Evolutionary conservation across 2,888 invertebrate genomes (phyloP).

Genomic region (Hydroisotoma schaefferi): DNA sequence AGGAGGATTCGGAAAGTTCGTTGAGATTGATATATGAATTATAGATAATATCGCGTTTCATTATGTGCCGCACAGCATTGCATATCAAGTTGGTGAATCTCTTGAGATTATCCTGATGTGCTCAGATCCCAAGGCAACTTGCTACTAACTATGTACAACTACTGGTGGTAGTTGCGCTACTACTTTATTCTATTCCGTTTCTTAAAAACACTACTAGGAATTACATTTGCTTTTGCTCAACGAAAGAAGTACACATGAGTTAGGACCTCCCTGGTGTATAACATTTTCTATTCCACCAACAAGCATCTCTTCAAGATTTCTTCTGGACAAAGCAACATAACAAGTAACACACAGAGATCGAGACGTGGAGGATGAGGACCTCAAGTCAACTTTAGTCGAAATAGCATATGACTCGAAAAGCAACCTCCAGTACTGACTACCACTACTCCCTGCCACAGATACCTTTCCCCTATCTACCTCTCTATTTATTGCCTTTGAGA

Average conservation of each 20-base stretch:
- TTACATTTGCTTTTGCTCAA: conserved; percentile 35
- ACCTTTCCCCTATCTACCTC: conserved; percentile 21
- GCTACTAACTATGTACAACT: too few relatives aligned
- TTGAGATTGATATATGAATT: conserved; percentile 48
- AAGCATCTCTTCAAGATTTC: background rate
- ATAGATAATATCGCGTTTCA: conserved; percentile 48
- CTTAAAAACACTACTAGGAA: conserved; percentile 37
- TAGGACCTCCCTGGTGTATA: conserved; percentile 32
- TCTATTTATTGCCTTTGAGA: conserved; percentile 40
- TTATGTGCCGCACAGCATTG: conserved; percentile 42
- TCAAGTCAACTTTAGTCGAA: conserved; percentile 29
- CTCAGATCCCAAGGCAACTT: conserved; percentile 29
- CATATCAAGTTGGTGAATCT: conserved; percentile 44
- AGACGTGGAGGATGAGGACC: background rate
- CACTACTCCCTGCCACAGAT: background rate
- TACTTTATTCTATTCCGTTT: conserved; percentile 39
- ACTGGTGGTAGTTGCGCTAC: too few relatives aligned
- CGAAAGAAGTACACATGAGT: conserved; percentile 16
- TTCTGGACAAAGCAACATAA: background rate
- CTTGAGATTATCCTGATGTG: conserved; percentile 40
- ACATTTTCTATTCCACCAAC: conserved; percentile 10
- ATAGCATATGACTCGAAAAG: conserved; percentile 23
- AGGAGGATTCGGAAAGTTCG: conserved; percentile 30
- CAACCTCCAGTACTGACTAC: conserved; percentile 19
- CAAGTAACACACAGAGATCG: background rate